phyloP scores from a whole-genome alignment of 2,797 vertebrate genomes.

The Columba guinea region DNA sequence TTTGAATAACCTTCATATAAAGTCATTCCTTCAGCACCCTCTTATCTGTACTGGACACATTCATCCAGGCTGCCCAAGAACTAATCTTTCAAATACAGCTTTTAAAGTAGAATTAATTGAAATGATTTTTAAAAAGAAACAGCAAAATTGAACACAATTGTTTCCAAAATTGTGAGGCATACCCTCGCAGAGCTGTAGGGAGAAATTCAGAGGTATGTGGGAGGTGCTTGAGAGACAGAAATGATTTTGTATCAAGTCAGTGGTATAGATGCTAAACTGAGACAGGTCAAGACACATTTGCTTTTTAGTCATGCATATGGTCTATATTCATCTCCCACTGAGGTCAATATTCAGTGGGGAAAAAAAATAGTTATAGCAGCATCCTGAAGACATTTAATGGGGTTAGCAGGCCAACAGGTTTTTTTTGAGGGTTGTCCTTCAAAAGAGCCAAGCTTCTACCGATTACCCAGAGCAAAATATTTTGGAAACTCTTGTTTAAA shows the following conservation, averaged over 20 bases:
- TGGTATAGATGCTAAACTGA: neutral
- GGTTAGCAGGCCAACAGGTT: rapidly evolving
- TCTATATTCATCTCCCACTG: neutral
- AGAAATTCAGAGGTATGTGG: neutral
- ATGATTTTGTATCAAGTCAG: neutral
- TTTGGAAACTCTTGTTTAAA: neutral
- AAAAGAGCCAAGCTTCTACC: neutral
- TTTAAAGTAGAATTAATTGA: neutral
- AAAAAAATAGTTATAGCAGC: neutral
- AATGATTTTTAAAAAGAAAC: neutral
- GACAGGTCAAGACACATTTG: neutral
- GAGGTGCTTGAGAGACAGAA: neutral
- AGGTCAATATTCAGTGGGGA: neutral
- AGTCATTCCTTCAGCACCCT: neutral
- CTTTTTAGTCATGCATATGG: neutral
- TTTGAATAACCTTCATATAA: neutral
- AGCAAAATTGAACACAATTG: neutral
- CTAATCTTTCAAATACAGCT: conserved; percentile 4
- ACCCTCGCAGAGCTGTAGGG: neutral
- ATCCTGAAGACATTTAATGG: neutral
- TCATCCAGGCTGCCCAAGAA: neutral
- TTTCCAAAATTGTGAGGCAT: neutral
- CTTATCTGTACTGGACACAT: neutral
- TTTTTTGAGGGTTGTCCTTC: neutral
- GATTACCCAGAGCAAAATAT: neutral